Evolutionary conservation across 2,888 invertebrate genomes (phyloP), one percentile per base, ranked within the genome.

Genomic region (Escarpia spicata): DNA sequence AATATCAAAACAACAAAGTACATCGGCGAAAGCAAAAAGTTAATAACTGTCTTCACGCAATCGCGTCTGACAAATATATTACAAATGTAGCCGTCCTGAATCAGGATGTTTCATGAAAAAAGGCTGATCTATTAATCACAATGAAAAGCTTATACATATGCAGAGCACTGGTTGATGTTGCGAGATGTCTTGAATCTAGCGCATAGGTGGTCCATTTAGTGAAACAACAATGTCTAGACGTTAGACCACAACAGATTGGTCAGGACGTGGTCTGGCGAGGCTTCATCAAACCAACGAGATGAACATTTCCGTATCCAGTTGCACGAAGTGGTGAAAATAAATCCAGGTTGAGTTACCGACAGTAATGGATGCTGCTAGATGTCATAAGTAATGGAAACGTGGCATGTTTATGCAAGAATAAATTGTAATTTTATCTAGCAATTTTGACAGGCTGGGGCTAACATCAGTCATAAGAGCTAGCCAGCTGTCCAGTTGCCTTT

Each of bases 351-450:
- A 75, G 26, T 75, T 75, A 75, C 75, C 75, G n/a, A 6, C n/a
- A 19, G 75, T 75, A 75, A n/a, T 75, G 26, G 75, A 75, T 75
- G 75, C 75, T 75, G 19, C 19, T 19, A 75, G 75, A 75, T 75
- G 75, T 75, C 75, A 75, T 26, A 75, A 75, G 19, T 26, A 75
- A 26, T 75, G 75, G 75, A 75, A 6, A 75, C 2, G 75, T 75
- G 75, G 26, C 75, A 75, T 19, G 75, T 75, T 75, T 75, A 75
- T 75, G 75, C n/a, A 75, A 75, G 75, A 75, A 75, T 75, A 75
- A 75, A 75, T 75, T 75, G 75, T 75, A 75, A 75, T 75, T 75
- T 75, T 75, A 75, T 75, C 75, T 75, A 26, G 75, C 75, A 75
- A 75, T 75, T 75, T n/a, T 26, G 75, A 26, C 75, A 26, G 75